Percentiles rank a stretch among this genome's conserved stretches.
Evolutionary conservation across 2,888 invertebrate species (phyloP).

Genomic region (Eueremaeus valkanovi): DNA sequence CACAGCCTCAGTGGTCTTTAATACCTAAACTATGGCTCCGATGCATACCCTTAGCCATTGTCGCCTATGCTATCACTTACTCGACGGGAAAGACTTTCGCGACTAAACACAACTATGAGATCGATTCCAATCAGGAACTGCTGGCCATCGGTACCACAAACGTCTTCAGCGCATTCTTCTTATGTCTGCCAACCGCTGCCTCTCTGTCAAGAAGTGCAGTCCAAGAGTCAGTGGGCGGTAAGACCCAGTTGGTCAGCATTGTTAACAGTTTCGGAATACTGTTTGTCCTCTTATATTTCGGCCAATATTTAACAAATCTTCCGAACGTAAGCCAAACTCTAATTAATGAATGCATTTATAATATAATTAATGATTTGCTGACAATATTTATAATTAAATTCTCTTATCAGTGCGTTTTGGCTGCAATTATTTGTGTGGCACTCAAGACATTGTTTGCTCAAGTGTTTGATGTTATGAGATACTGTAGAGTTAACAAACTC

Average conservation of each 20-base stretch:
- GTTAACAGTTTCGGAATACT: constrained; percentile 71
- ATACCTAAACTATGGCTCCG: constrained; percentile 30
- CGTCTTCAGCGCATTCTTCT: constrained; percentile 55
- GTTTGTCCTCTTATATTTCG: constrained; percentile 75
- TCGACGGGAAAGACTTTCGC: constrained; percentile 72
- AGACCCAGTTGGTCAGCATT: constrained; percentile 69
- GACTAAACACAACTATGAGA: constrained; percentile 64
- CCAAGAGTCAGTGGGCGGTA: constrained; percentile 79
- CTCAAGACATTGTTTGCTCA: constrained; percentile 72
- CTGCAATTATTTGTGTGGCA: constrained; percentile 74
- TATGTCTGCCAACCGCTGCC: constrained; percentile 54
- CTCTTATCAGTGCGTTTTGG: constrained; percentile 66
- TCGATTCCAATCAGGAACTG: constrained; percentile 64
- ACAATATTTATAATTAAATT: no score
- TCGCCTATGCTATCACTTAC: constrained; percentile 67
- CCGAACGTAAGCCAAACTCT: constrained; percentile 59
- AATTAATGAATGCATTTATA: no score
- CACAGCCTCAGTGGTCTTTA: not conserved
- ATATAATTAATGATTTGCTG: no score
- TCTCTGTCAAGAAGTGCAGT: constrained; percentile 60
- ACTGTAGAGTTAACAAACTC: constrained; percentile 70
- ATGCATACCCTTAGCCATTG: constrained; percentile 50
- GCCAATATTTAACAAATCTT: constrained; percentile 77
- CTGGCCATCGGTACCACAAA: constrained; percentile 51
- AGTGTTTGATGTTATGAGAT: constrained; percentile 63